Percentiles rank a stretch among this genome's conserved stretches.
Conservation (phyloP, 2,888 invertebrate species). For the Salticus scenicus region DNA sequence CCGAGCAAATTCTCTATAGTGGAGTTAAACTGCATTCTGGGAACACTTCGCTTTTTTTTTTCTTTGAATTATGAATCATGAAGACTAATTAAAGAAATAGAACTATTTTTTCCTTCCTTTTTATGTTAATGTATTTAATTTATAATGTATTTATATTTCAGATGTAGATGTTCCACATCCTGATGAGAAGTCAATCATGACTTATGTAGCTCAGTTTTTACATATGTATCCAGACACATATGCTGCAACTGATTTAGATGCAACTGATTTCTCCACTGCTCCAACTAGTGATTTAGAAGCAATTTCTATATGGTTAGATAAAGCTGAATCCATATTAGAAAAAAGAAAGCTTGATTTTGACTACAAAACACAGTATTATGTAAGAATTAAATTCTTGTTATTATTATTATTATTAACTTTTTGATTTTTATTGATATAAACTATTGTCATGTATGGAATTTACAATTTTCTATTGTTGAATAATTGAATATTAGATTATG, state of each 20-base stretch:
- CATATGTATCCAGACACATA: constrained; percentile 81
- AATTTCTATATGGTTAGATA: constrained; percentile 62
- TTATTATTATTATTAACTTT: neutral
- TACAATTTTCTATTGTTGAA: too few relatives aligned
- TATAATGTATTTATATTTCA: constrained; percentile 68
- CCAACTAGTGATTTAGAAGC: constrained; percentile 51
- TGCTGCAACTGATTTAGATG: constrained; percentile 58
- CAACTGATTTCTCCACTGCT: constrained; percentile 26
- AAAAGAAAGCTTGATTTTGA: constrained; percentile 34
- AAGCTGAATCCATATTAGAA: constrained; percentile 64
- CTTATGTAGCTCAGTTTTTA: constrained; percentile 97
- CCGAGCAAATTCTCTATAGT: too few relatives aligned
- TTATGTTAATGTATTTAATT: too few relatives aligned
- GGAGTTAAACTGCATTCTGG: too few relatives aligned
- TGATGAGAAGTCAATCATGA: constrained; percentile 98
- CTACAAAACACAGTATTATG: constrained; percentile 54
- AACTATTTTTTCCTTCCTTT: too few relatives aligned
- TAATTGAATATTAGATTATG: too few relatives aligned
- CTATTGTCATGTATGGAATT: too few relatives aligned
- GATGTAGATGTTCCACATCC: constrained; percentile 97
- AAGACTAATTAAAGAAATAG: too few relatives aligned
- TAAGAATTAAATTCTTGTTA: constrained; percentile 17
- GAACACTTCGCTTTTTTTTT: too few relatives aligned
- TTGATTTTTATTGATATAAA: too few relatives aligned
- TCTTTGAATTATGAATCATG: too few relatives aligned